Evolutionary conservation across 2,113 vertebrate species (phyloP).

Genomic region (Tetrax tetrax): DNA sequence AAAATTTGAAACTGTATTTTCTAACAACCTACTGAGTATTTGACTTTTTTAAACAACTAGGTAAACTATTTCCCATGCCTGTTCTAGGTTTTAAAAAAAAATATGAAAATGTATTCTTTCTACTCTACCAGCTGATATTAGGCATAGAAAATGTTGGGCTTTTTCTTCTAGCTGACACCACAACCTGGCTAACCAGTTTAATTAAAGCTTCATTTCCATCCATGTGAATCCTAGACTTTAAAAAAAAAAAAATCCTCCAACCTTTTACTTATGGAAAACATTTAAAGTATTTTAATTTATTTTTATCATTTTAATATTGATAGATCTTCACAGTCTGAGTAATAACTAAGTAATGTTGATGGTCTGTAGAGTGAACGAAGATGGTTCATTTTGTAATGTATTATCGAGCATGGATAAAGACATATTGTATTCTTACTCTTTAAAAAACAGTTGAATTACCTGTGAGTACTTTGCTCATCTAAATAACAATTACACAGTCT

Average conservation of each 20-base stretch:
- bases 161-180: neutral
- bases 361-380: neutral
- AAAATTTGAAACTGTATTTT: neutral
- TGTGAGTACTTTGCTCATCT: neutral
- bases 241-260: slow-evolving; percentile 12
- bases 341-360: neutral
- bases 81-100: neutral
- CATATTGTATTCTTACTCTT: neutral
- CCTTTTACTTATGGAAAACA: neutral
- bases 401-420: neutral
- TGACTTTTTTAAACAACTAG: neutral
- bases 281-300: neutral
- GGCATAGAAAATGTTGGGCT: rapidly evolving
- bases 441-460: neutral
- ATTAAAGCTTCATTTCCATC: neutral
- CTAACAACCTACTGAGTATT: neutral
- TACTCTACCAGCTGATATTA: neutral
- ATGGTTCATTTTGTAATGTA: neutral
- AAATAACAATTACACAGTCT: neutral
- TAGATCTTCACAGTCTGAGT: neutral
- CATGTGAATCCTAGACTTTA: neutral
- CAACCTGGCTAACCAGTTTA: neutral
- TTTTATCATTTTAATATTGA: neutral
- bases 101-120: neutral
- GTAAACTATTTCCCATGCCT: neutral